These are phyloP conservation scores for Anagyrus pseudococci DNA, from an alignment of 2,888 invertebrate species.

Conservation along the genomic window DNA sequence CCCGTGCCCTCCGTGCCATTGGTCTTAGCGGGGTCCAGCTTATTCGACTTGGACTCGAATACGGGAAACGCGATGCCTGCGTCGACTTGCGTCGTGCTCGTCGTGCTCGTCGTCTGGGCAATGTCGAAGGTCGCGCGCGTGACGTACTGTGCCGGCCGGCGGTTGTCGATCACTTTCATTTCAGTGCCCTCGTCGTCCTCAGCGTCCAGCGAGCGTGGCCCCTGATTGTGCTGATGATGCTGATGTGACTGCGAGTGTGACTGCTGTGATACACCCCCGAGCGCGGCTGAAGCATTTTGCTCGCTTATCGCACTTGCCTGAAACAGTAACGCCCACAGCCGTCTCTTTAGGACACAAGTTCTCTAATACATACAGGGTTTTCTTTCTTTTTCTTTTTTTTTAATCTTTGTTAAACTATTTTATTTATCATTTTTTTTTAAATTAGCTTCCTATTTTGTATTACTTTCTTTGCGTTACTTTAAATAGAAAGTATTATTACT, in stretches of 20 bases:
- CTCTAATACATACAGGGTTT: no score
- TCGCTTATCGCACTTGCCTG: conserved; percentile 41
- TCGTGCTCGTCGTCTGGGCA: conserved; percentile 48
- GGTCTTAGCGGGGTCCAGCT: conserved; percentile 55
- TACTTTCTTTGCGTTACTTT: no score
- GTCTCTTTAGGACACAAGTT: no score
- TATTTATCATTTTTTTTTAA: no score
- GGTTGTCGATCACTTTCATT: conserved; percentile 60
- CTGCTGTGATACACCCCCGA: conserved; percentile 43
- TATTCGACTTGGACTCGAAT: conserved; percentile 44
- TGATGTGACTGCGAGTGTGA: not conserved
- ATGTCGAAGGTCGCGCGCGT: conserved; percentile 56
- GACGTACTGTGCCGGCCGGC: conserved; percentile 54
- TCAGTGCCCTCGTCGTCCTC: conserved; percentile 59
- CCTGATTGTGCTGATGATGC: not conserved
- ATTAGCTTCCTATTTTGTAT: no score
- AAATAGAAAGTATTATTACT: no score
- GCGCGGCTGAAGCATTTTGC: conserved; percentile 50
- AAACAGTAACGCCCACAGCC: no score
- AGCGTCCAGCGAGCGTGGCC: conserved; percentile 50
- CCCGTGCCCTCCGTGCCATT: conserved; percentile 49
- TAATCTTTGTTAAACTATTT: no score
- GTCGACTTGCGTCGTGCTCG: conserved; percentile 44
- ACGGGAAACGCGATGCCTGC: conserved; percentile 56
- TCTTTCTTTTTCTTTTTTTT: no score